phyloP scores from a whole-genome alignment of 2,888 invertebrate species.

The Drosophila leonis region DNA sequence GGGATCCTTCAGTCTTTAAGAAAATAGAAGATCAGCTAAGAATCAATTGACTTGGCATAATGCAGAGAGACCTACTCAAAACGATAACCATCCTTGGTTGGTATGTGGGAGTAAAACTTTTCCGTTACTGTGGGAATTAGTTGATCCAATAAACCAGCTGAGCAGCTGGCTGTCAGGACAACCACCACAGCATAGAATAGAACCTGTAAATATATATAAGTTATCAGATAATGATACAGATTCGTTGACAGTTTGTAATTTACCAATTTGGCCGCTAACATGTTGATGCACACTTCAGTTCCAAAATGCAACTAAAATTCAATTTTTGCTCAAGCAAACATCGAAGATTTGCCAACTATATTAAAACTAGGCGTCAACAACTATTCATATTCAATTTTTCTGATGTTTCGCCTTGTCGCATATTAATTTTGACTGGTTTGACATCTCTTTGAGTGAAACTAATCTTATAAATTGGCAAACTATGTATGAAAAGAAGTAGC shows the following conservation, averaged over 20 bases:
- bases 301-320: slow-evolving; percentile 74
- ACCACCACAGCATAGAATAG: slow-evolving; percentile 68
- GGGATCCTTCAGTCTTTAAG: slow-evolving; percentile 74
- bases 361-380: slow-evolving; percentile 20
- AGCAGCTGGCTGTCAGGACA: slow-evolving; percentile 63
- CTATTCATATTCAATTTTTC: slow-evolving; percentile 9
- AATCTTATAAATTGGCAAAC: not conserved
- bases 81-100: slow-evolving; percentile 83
- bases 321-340: slow-evolving; percentile 49
- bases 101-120: slow-evolving; percentile 72
- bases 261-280: slow-evolving; percentile 79
- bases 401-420: not conserved
- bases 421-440: slow-evolving; percentile 5
- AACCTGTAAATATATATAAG: slow-evolving; percentile 46
- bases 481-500: not conserved
- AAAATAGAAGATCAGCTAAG: not conserved
- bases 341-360: slow-evolving; percentile 62
- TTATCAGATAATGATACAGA: not conserved
- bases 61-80: slow-evolving; percentile 72
- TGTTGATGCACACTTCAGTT: slow-evolving; percentile 75
- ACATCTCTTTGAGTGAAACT: slow-evolving; percentile 14
- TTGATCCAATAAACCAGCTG: slow-evolving; percentile 74
- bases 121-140: slow-evolving; percentile 72
- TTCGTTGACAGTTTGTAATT: slow-evolving; percentile 8
- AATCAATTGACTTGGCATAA: not conserved